Percentiles rank a stretch among this genome's conserved stretches.
Conservation (phyloP, 2,888 invertebrate species). For the Melieria picta region DNA sequence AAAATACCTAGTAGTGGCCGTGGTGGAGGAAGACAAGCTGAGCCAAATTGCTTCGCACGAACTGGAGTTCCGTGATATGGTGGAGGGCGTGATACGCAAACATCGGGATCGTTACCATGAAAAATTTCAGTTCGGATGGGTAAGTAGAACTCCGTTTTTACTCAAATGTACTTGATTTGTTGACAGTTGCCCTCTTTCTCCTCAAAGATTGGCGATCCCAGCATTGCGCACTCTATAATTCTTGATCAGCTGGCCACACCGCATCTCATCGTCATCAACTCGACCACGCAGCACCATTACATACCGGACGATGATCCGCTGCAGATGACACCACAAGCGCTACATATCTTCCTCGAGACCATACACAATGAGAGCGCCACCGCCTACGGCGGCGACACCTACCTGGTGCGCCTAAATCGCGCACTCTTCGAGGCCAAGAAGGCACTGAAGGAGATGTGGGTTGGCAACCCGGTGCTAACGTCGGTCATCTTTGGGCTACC, state of each 20-base stretch:
- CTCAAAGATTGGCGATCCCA: constrained; percentile 78
- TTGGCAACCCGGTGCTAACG: constrained; percentile 91
- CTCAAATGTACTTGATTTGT: neutral
- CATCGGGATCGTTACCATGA: constrained; percentile 83
- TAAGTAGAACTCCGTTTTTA: constrained; percentile 42
- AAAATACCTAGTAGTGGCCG: constrained; percentile 87
- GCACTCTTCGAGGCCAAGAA: constrained; percentile 85
- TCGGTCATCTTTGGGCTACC: constrained; percentile 94
- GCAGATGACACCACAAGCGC: constrained; percentile 78
- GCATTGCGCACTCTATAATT: constrained; percentile 92
- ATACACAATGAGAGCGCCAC: constrained; percentile 81
- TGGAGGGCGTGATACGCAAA: constrained; percentile 80
- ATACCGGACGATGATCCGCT: constrained; percentile 86
- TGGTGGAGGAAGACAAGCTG: constrained; percentile 88
- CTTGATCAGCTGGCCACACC: constrained; percentile 87
- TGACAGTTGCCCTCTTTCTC: neutral
- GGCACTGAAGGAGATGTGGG: constrained; percentile 86
- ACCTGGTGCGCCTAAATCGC: constrained; percentile 80
- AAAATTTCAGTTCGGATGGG: constrained; percentile 94
- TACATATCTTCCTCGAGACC: constrained; percentile 64
- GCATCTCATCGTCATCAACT: constrained; percentile 89
- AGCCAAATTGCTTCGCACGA: constrained; percentile 83
- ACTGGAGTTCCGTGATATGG: constrained; percentile 84
- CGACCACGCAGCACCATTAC: constrained; percentile 91
- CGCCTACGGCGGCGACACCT: constrained; percentile 86